phyloP scores from a whole-genome alignment of 2,113 vertebrate species.

The Petroica traversi region DNA sequence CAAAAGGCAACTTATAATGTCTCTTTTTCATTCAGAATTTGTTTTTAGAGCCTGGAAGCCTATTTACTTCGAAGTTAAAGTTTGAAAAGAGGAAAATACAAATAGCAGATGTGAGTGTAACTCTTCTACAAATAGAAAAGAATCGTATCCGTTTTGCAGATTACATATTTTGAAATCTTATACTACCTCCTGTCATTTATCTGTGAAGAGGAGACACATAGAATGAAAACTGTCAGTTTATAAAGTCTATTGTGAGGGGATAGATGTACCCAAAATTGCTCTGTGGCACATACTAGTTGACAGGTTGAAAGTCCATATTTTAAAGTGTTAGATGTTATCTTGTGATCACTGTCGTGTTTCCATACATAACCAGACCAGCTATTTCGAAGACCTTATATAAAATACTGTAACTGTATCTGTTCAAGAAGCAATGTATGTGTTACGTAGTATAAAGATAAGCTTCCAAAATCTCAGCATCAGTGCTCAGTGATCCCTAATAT shows the following conservation, averaged over 20 bases:
- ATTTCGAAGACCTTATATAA: background rate
- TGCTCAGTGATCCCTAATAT: background rate
- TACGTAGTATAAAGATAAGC: background rate
- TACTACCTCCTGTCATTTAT: background rate
- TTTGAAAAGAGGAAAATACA: background rate
- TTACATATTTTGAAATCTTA: background rate
- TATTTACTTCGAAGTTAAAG: background rate
- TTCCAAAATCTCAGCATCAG: background rate
- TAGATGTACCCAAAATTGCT: background rate
- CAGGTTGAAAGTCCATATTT: background rate
- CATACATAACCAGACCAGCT: background rate
- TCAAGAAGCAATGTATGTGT: background rate
- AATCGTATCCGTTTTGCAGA: background rate
- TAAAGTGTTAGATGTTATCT: background rate
- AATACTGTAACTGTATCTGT: background rate
- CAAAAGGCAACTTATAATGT: background rate
- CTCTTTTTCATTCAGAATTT: background rate
- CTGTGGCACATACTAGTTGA: background rate
- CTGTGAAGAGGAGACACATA: background rate
- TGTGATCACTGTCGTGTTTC: background rate
- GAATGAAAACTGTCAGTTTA: background rate
- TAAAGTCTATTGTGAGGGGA: background rate
- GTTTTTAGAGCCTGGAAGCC: background rate
- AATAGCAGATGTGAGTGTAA: background rate
- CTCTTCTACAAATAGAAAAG: background rate